Percentiles rank a stretch among this genome's conserved stretches.
These are phyloP conservation scores for Drosophila subquinaria DNA, from an alignment of 2,888 invertebrate genomes.

Conservation along the genomic window DNA sequence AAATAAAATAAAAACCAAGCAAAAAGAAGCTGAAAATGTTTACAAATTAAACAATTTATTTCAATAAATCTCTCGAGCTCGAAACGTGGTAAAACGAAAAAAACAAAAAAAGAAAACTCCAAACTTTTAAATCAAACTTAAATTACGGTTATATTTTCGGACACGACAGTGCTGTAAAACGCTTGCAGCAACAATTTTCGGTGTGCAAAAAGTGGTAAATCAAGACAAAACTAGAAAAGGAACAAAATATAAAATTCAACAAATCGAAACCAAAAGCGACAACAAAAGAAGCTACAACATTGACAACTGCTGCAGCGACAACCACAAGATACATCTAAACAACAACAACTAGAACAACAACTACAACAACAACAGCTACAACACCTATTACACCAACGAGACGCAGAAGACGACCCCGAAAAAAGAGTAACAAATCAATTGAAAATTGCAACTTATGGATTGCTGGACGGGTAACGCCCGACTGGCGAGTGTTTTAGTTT, in stretches of 20 bases:
- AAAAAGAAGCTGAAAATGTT: conserved; percentile 39
- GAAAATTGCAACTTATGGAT: conserved; percentile 86
- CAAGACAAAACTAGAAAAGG: conserved; percentile 10
- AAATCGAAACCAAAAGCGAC: conserved; percentile 32
- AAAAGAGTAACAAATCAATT: conserved; percentile 63
- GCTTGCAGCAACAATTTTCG: conserved; percentile 52
- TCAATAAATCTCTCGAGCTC: conserved; percentile 40
- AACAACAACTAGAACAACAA: conserved; percentile 18
- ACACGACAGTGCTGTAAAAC: conserved; percentile 65
- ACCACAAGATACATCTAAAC: conserved; percentile 29
- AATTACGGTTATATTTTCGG: conserved; percentile 49
- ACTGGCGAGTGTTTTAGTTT: conserved; percentile 86
- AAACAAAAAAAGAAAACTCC: conserved; percentile 5
- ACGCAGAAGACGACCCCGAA: conserved; percentile 53
- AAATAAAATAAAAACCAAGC: conserved; percentile 8
- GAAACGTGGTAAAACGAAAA: conserved; percentile 30
- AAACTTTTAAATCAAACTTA: conserved; percentile 29
- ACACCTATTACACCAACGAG: conserved; percentile 33
- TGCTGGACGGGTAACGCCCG: conserved; percentile 86
- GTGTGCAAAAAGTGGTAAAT: conserved; percentile 57
- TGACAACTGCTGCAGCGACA: conserved; percentile 28
- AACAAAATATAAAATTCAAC: conserved; percentile 18
- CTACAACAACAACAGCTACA: conserved; percentile 30
- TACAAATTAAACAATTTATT: conserved; percentile 58
- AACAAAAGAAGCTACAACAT: conserved; percentile 23